phyloP scores from a whole-genome alignment of 1,140 invertebrate genomes.

The Tetramorium simillimum region DNA sequence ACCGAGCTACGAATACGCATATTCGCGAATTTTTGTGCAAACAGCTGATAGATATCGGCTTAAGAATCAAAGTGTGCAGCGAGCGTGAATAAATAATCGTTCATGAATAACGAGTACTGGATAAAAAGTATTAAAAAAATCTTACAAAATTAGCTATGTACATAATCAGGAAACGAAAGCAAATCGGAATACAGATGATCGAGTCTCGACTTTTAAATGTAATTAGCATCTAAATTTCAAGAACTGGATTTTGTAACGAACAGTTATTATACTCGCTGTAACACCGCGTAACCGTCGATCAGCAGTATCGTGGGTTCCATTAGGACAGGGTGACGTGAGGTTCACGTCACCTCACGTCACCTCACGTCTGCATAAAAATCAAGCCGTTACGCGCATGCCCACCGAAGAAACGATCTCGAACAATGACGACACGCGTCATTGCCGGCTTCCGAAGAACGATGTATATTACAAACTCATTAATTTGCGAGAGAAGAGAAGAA shows the following conservation, averaged over 20 bases:
- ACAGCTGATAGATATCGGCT: conserved; percentile 4
- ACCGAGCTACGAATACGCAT: neutral
- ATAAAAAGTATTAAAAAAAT: neutral
- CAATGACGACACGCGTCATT: conserved; percentile 2
- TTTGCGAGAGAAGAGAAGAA: neutral
- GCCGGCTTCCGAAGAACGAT: conserved; percentile 30
- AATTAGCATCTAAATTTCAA: neutral
- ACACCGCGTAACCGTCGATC: neutral
- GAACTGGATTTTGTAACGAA: neutral
- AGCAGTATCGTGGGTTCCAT: neutral
- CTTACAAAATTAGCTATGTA: neutral
- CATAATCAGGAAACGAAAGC: neutral
- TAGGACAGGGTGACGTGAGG: neutral
- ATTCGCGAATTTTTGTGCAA: conserved; percentile 16
- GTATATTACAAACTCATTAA: conserved; percentile 21
- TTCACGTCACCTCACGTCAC: neutral
- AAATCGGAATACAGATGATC: neutral
- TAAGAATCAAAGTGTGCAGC: neutral
- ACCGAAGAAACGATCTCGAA: neutral
- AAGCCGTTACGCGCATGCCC: neutral
- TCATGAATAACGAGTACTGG: neutral
- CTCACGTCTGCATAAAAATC: neutral
- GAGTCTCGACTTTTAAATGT: neutral
- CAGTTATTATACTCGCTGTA: neutral
- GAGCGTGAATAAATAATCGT: neutral